Conservation (phyloP, 2,797 vertebrate species). For the Acipenser transmontanus region DNA sequence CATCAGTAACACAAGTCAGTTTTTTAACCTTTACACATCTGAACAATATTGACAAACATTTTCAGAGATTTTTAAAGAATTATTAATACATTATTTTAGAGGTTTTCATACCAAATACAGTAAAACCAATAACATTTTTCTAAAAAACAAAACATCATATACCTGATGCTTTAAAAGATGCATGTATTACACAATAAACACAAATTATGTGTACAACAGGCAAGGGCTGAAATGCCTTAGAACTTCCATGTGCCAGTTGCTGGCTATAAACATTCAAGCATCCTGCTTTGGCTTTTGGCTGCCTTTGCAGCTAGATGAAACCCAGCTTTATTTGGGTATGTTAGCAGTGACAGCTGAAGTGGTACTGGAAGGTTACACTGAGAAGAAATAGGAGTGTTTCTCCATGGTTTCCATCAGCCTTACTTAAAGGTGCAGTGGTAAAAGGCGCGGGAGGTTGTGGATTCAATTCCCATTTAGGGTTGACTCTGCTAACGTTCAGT, state of each 20-base stretch:
- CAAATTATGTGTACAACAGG: no score
- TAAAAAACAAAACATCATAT: slow-evolving; percentile 58
- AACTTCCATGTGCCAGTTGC: not conserved
- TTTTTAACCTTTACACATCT: slow-evolving; percentile 60
- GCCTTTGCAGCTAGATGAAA: not conserved
- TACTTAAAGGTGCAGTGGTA: no score
- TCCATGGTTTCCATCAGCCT: no score
- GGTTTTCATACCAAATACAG: slow-evolving; percentile 27
- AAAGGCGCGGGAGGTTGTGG: no score
- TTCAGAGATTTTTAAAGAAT: slow-evolving; percentile 33
- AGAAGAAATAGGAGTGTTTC: no score
- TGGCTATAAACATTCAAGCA: not conserved
- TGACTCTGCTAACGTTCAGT: no score
- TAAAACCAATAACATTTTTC: slow-evolving; percentile 14
- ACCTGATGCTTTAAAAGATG: slow-evolving; percentile 34
- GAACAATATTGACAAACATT: slow-evolving; percentile 67
- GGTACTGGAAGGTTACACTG: no score
- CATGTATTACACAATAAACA: no score
- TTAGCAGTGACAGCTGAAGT: no score
- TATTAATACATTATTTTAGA: slow-evolving; percentile 18
- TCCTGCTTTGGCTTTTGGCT: not conserved
- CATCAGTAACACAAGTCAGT: slow-evolving; percentile 47
- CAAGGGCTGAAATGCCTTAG: not conserved
- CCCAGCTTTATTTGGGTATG: no score
- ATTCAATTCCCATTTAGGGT: no score